Percentiles rank a stretch among this genome's conserved stretches.
Conservation (phyloP, 1,140 invertebrate species). For the Psix sp. region DNA sequence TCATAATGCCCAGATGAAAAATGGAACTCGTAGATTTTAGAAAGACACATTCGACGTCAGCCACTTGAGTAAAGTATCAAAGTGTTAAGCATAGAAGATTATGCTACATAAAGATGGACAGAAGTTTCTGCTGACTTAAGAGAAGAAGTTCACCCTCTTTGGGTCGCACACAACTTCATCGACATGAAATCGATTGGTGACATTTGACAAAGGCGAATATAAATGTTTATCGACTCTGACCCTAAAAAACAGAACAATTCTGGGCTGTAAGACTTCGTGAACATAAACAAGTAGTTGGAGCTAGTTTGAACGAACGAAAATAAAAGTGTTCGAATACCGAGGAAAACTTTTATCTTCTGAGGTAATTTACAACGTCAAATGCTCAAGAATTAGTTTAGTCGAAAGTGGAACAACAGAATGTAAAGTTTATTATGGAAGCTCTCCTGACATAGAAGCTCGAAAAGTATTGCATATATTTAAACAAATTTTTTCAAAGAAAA, state of each 20-base stretch:
- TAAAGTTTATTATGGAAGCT: too few species aligned
- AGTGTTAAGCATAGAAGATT: conserved; percentile 32
- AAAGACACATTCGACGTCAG: conserved; percentile 24
- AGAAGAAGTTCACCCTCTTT: not conserved
- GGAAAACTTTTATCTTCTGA: conserved; percentile 30
- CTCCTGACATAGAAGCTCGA: too few species aligned
- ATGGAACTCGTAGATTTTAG: conserved; percentile 42
- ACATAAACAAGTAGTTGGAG: conserved; percentile 20
- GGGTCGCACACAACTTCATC: not conserved
- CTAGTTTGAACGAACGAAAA: conserved; percentile 29
- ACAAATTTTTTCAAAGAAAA: too few species aligned
- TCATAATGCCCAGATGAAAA: conserved; percentile 40
- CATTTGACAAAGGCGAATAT: conserved; percentile 8
- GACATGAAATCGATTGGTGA: not conserved
- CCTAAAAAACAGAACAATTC: conserved; percentile 12
- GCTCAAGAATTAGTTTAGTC: conserved; percentile 25
- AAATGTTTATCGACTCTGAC: not conserved
- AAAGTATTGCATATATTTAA: too few species aligned
- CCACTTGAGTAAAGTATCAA: conserved; percentile 32
- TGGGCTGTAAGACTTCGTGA: not conserved
- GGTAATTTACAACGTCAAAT: conserved; percentile 40
- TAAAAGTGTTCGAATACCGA: conserved; percentile 33
- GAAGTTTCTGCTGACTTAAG: not conserved
- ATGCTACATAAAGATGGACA: not conserved
- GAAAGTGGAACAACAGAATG: conserved; percentile 9